A percentile compares a stretch with the other conserved stretches of the same genome.
phyloP scores from a whole-genome alignment of 2,888 invertebrate species.

The Caradrina kadenii region DNA sequence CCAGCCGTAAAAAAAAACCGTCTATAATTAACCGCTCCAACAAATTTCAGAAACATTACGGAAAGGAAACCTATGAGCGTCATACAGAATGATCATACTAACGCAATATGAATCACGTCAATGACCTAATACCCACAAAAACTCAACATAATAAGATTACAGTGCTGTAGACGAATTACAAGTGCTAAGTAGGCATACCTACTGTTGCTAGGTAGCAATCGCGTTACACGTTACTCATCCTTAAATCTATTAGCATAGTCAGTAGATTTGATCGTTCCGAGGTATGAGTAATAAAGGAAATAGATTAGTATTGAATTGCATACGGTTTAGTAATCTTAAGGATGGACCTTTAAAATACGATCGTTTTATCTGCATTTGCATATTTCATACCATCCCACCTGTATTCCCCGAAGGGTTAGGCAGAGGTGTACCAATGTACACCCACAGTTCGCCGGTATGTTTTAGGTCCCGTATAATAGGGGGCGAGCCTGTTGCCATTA shows the following conservation, averaged over 20 bases:
- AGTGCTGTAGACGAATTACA: slow-evolving; percentile 29
- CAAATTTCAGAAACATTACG: neutral
- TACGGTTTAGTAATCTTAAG: neutral
- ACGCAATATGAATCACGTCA: slow-evolving; percentile 49
- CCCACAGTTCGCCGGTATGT: no score
- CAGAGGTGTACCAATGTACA: no score
- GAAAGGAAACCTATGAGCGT: neutral
- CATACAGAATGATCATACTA: slow-evolving; percentile 9
- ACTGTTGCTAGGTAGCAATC: slow-evolving; percentile 34
- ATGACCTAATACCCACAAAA: slow-evolving; percentile 57
- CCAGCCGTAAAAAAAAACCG: no score
- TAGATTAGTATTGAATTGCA: neutral
- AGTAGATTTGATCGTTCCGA: neutral
- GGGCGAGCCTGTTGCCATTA: no score
- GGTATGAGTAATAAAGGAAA: slow-evolving; percentile 19
- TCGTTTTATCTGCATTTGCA: no score
- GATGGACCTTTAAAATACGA: neutral
- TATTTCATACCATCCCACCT: no score
- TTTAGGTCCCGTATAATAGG: no score
- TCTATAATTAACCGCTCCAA: no score
- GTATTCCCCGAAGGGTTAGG: no score
- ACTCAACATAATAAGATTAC: slow-evolving; percentile 45
- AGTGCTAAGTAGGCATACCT: slow-evolving; percentile 43
- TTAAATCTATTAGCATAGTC: slow-evolving; percentile 15
- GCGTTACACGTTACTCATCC: slow-evolving; percentile 15